phyloP scores from a whole-genome alignment of 2,113 vertebrate species.

The Pelecanus crispus region DNA sequence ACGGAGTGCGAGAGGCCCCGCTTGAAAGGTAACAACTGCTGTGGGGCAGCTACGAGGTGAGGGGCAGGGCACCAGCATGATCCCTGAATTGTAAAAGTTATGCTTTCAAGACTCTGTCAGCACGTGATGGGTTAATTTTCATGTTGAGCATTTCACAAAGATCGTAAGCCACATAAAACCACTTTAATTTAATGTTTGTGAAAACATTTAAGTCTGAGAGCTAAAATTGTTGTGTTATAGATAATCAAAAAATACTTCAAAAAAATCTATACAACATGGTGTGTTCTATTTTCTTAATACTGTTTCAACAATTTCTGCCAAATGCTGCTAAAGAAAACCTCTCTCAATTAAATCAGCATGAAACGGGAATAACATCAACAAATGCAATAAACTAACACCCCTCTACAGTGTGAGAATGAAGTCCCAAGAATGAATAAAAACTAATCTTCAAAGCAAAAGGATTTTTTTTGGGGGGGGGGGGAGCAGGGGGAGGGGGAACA shows the following conservation, averaged over 20 bases:
- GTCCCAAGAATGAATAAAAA: background rate
- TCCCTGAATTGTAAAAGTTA: background rate
- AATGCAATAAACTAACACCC: constrained; percentile 9
- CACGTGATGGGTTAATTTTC: background rate
- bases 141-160: background rate
- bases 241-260: background rate
- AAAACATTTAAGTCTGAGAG: constrained; percentile 18
- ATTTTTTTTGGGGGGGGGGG: background rate
- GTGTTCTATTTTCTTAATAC: constrained; percentile 12
- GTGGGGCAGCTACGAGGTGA: background rate
- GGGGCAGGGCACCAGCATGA: background rate
- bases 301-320: constrained; percentile 6
- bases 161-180: background rate
- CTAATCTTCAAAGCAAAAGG: background rate
- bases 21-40: background rate
- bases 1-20: background rate
- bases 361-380: background rate
- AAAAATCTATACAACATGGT: background rate
- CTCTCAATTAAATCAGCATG: constrained; percentile 32
- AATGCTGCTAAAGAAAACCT: constrained; percentile 15
- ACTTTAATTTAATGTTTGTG: background rate
- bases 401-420: background rate
- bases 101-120: background rate
- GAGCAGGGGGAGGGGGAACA: no score
- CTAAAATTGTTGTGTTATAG: constrained; percentile 17